These are phyloP conservation scores for Aspiorhynchus laticeps DNA, from an alignment of 2,113 vertebrate genomes.

Conservation along the genomic window DNA sequence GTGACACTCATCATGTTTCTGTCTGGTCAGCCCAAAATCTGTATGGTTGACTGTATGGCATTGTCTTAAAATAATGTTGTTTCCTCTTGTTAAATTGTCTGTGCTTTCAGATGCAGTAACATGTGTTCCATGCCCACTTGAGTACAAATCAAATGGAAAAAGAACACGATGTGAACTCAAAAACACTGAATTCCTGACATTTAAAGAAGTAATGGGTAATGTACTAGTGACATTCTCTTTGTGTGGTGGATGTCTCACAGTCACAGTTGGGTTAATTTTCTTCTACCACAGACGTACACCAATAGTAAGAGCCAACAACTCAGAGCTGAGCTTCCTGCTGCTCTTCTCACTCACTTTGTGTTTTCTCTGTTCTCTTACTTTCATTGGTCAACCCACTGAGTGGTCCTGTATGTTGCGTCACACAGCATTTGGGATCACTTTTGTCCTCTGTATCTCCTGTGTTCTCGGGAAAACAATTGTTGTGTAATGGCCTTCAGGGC, in stretches of 20 bases:
- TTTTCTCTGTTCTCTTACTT: conserved; percentile 72
- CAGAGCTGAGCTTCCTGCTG: conserved; percentile 69
- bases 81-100: conserved; percentile 70
- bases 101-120: conserved; percentile 79
- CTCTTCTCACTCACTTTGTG: conserved; percentile 71
- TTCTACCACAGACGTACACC: conserved; percentile 75
- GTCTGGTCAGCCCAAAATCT: conserved; percentile 61
- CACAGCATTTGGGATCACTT: conserved; percentile 71
- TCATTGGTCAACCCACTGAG: conserved; percentile 69
- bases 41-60: conserved; percentile 49
- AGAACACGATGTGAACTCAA: conserved; percentile 74
- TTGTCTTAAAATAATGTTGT: conserved; percentile 61
- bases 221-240: conserved; percentile 73
- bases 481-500: conserved; percentile 72
- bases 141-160: conserved; percentile 75
- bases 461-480: conserved; percentile 74
- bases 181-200: conserved; percentile 75
- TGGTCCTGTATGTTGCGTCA: conserved; percentile 75
- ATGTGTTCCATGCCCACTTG: conserved; percentile 74
- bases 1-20: conserved; percentile 66
- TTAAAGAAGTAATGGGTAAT: conserved; percentile 75
- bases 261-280: conserved; percentile 73
- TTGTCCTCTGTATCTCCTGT: conserved; percentile 73
- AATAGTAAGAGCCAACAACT: conserved; percentile 76
- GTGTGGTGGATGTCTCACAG: conserved; percentile 72